A percentile compares a stretch with the other conserved stretches of the same genome.
Conservation (phyloP, 2,888 invertebrate genomes). For the Frankliniella intonsa region DNA sequence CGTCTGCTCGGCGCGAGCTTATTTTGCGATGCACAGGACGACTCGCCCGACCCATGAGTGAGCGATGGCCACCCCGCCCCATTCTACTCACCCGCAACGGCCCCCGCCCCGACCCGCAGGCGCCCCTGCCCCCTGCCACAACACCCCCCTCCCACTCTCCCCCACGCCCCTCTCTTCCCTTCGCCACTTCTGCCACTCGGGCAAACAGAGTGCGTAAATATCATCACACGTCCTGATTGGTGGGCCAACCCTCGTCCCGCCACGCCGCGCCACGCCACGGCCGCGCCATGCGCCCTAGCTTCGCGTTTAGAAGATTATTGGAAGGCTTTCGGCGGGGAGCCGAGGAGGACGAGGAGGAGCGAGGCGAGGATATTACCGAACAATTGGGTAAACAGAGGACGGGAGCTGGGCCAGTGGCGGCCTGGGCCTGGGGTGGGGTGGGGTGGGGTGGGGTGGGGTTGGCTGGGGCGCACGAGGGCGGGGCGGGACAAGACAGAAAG, state of each 20-base stretch:
- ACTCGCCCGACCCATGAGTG: background rate
- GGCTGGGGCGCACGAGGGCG: too few species aligned
- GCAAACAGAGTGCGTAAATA: slow-evolving; percentile 9
- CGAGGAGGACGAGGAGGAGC: background rate
- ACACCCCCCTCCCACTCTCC: background rate
- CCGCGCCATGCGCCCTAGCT: background rate
- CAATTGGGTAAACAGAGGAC: too few species aligned
- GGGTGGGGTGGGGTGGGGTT: background rate
- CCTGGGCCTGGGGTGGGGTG: too few species aligned
- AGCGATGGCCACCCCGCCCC: background rate
- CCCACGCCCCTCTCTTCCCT: background rate
- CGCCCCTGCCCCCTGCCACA: background rate
- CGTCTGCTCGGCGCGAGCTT: too few species aligned
- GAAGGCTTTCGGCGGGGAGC: background rate
- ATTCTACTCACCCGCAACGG: too few species aligned
- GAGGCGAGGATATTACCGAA: background rate
- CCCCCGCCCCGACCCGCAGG: background rate
- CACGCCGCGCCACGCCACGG: background rate
- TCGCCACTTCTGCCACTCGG: background rate
- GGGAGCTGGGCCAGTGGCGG: too few species aligned
- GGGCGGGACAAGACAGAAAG: too few species aligned
- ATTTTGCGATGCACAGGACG: too few species aligned
- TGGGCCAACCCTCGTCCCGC: background rate
- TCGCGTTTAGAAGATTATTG: background rate
- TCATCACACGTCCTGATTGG: slow-evolving; percentile 18